Evolutionary conservation across 2,797 vertebrate species (phyloP), one percentile per base, ranked within the genome.

Genomic region (Pipistrellus pipistrellus): DNA sequence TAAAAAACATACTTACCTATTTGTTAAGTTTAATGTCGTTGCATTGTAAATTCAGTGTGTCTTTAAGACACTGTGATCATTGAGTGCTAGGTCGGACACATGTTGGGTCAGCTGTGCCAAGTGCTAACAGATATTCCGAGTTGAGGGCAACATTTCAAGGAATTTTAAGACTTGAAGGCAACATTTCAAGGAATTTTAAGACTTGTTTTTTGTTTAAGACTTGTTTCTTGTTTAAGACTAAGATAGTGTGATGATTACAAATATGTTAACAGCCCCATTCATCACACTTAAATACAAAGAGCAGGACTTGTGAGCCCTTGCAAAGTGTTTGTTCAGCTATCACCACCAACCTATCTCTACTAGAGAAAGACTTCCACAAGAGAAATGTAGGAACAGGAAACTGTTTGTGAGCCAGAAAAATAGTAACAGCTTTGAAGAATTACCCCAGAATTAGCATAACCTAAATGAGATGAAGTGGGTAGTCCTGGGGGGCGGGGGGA

Each of bases 361-460:
- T 35, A 4, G 10, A 44, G n/a, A 3, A 30, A 30, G 48, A 48
- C 55, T 18, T 20, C 1, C 4, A 2, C 4, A 12, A 12, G 44
- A 51, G 77, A 2, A 32, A 8, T 27, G 2, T 3, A 21, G 53
- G 21, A 48, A 17, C 2, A 0, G 3, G 0, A 6, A 20, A 15
- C 14, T 51, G 21, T 20, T 41, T 3, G 10, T 51, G 66, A 71
- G 38, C 51, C 32, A 3, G 35, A 18, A 27, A 57, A 44, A 20
- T 11, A 44, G 3, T 0, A 57, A 13, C 35, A 15, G 18, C 48
- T 30, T 48, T 51, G 10, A 38, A 48, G 53, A 75, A 18, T 41
- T n/a, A n/a, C 13, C 71, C 55, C 18, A 3, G 32, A 2, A 4
- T 27, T 2, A 44, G 10, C 20, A 0, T 13, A 17, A 2, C 20